Evolutionary conservation across 2,113 vertebrate genomes (phyloP).

Genomic region (Xiphophorus hellerii): DNA sequence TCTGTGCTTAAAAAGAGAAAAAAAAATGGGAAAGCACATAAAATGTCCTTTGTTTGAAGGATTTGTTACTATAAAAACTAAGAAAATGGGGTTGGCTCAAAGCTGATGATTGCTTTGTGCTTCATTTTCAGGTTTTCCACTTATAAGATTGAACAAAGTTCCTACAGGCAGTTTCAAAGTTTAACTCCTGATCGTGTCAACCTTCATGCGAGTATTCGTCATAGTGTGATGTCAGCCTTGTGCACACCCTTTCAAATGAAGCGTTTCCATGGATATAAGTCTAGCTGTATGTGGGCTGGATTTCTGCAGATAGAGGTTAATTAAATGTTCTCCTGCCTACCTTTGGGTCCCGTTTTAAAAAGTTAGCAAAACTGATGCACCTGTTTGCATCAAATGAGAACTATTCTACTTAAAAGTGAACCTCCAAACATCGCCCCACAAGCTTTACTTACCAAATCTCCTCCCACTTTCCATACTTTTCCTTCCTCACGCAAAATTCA

Average conservation of each 20-base stretch:
- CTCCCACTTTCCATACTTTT: constrained; percentile 31
- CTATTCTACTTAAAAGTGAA: neutral
- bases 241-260: constrained; percentile 39
- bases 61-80: too few relatives aligned
- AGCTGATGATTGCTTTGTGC: neutral
- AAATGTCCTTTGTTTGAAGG: too few relatives aligned
- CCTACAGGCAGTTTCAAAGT: neutral
- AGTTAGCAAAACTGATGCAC: constrained; percentile 13
- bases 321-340: constrained; percentile 54
- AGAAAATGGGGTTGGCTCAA: too few relatives aligned
- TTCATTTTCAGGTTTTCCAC: neutral
- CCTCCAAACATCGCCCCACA: neutral
- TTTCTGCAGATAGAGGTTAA: constrained; percentile 53
- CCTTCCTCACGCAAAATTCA: constrained; percentile 13
- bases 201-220: constrained; percentile 13
- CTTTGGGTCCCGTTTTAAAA: constrained; percentile 45
- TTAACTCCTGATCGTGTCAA: constrained; percentile 14
- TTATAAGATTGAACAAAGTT: neutral
- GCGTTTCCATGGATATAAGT: constrained; percentile 57
- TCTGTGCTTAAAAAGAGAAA: too few relatives aligned
- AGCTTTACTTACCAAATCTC: constrained; percentile 22
- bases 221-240: constrained; percentile 12
- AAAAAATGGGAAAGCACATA: too few relatives aligned
- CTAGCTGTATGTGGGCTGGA: constrained; percentile 52
- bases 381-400: constrained; percentile 12